Base-by-base conservation (phyloP, 1,140 invertebrate genomes). In the Oscheius sp. region DNA sequence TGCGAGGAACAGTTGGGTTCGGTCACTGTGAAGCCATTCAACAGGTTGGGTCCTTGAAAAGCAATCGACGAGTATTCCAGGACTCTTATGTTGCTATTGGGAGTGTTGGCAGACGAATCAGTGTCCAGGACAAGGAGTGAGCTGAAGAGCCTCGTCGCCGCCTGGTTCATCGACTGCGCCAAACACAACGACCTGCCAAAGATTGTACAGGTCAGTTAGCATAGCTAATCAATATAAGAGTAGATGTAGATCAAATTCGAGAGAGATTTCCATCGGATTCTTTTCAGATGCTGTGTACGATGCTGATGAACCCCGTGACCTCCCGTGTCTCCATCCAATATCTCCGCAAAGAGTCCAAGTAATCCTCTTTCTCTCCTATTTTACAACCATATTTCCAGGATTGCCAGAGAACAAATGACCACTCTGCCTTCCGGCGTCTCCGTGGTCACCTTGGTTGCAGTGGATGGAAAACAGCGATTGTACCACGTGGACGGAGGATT, bases 271-370 rank as follows among this genome's bases (percentile, higher is more conserved):
- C 28, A 35, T n/a, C 10, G 15, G 18, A 2, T 20, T 77, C 88
- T 90, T 7, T 82, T 93, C 2, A 92, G 0, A 87, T 95, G 29
- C 87, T 95, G 3, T 91, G 91, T 78, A 91, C 93, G 0, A 91
- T 93, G 83, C 84, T 95, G 1, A 86, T 95, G 1, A 90, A 92
- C 77, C 89, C 91, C 13, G 91, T 90, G 52, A 94, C 93, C 0
- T 91, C 91, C 66, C 88, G 93, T 31, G 89, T 95, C 73, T 92
- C 92, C 58, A 91, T 95, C 2, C 89, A 92, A 10, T 91, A 94
- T 81, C 90, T 93, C 0, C 91, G 90, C 81, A 90, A 82, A 36
- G 70, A 74, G 23, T 38, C 68, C 4, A 77, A 79, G n/a, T n/a
- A n/a, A n/a, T n/a, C n/a, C n/a, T n/a, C n/a, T n/a, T n/a, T n/a